Evolutionary conservation across 2,113 vertebrate genomes (phyloP), one percentile per base, ranked within the genome.

Genomic region (Oceanodroma tethys): DNA sequence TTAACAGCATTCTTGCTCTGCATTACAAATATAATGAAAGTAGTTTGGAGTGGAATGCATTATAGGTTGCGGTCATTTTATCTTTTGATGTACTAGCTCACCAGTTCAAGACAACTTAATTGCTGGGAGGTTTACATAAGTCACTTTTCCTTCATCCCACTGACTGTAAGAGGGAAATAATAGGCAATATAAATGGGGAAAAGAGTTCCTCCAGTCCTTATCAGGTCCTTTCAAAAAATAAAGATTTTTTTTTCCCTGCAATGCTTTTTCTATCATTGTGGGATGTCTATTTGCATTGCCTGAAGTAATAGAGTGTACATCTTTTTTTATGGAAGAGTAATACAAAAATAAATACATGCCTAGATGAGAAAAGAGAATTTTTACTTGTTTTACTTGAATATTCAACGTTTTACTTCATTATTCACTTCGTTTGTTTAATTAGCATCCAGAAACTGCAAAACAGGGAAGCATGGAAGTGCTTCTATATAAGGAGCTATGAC

Each of bases 81-180:
- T 71, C 52, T 93, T 94, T 93, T 95, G 75, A 91, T 48, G 29
- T 52, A 53, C 47, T 95, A 73, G 43, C 38, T 91, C 68, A 88
- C 56, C 78, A 89, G 73, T 72, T 94, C 81, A 94, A 90, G 73
- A 58, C 81, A 80, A 81, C 60, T 71, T 88, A 81, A 92, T 95
- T 91, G 84, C 47, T 85, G 62, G 16, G 30, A 84, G 26, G 14
- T 79, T 93, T 81, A 81, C 16, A 82, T 60, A 88, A 90, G 26
- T 88, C 48, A 68, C 7, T 93, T 90, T 86, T 86, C 32, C 45
- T 87, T 93, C 75, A 63, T 71, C 43, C 20, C 55, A 76, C 22
- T 82, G 47, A 50, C 30, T 53, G 6, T 29, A 81, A 83, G 50
- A 90, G n/a, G 65, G 80, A 80, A 96, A 66, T 47, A 86, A 88